Conservation (phyloP, 2,113 vertebrate species). For the Gymnogyps californianus region DNA sequence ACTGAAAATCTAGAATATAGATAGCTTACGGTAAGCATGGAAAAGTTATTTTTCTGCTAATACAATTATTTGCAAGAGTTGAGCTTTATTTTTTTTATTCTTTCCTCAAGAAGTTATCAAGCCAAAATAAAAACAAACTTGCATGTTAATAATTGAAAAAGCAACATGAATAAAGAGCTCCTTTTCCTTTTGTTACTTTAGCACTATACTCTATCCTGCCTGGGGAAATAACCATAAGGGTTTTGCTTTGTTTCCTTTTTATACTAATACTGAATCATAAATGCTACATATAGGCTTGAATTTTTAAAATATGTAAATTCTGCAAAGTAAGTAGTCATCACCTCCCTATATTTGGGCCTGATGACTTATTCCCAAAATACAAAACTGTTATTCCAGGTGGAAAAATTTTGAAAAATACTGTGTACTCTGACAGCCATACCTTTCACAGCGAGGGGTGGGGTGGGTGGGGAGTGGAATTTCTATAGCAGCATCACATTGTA, state of each 20-base stretch:
- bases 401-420: not conserved
- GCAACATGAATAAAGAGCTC: not conserved
- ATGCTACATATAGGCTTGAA: not conserved
- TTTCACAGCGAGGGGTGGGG: not conserved
- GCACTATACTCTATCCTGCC: not conserved
- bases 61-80: not conserved
- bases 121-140: not conserved
- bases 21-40: not conserved
- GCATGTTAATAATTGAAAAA: not conserved
- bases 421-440: not conserved
- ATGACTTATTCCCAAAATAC: not conserved
- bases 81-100: not conserved
- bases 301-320: not conserved
- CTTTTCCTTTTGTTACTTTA: not conserved
- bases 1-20: not conserved
- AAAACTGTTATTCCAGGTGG: not conserved
- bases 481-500: not conserved
- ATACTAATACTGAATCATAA: not conserved
- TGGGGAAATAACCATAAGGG: not conserved
- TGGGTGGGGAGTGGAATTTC: too few species aligned
- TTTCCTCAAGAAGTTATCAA: not conserved
- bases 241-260: not conserved
- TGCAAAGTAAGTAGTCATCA: not conserved
- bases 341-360: not conserved
- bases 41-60: not conserved